phyloP scores from a whole-genome alignment of 2,113 vertebrate genomes.

The Heloderma charlesbogerti region DNA sequence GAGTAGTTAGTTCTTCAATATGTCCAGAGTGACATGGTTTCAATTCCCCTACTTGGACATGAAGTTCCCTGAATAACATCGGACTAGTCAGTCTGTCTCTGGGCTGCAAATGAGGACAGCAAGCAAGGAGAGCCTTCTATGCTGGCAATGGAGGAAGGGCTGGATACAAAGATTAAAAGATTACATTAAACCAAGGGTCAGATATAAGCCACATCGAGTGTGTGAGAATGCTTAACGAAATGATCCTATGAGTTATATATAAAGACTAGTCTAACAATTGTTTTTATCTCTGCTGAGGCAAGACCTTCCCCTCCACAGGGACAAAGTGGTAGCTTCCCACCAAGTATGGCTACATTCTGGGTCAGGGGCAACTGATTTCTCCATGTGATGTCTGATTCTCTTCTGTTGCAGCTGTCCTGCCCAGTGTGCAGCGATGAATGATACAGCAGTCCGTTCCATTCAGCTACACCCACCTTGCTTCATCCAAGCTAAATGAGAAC shows the following conservation, averaged over 20 bases:
- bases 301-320: neutral
- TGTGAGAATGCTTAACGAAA: neutral
- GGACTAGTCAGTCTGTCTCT: no score
- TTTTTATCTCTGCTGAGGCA: no score
- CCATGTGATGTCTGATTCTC: neutral
- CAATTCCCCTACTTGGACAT: no score
- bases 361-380: neutral
- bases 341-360: neutral
- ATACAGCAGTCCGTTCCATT: neutral
- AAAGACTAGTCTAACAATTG: neutral
- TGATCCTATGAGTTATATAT: neutral
- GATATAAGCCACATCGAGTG: neutral
- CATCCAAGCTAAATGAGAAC: constrained; percentile 30
- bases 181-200: neutral
- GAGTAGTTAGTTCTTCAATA: no score
- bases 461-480: constrained; percentile 24
- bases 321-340: neutral
- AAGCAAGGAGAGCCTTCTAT: no score
- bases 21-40: neutral
- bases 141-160: neutral
- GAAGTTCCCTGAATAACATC: no score
- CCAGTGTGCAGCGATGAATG: constrained; percentile 21
- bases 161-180: neutral
- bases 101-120: no score
- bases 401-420: constrained; percentile 1